Base-by-base conservation (phyloP, 2,888 invertebrate genomes). In the Branchinecta sandiegonensis region DNA sequence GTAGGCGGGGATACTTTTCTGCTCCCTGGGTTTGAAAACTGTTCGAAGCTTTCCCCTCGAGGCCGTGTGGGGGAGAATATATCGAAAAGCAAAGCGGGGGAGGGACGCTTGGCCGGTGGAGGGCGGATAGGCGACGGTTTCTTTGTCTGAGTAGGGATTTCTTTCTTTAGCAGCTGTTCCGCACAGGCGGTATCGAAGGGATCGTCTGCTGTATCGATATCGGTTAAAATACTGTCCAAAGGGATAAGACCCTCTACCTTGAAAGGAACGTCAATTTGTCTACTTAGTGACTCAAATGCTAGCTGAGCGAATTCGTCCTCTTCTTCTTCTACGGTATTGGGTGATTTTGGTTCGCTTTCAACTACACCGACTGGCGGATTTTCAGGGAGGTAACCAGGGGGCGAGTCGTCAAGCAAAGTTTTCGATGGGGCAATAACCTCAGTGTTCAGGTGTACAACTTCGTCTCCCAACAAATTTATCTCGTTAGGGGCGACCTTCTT, bases 251-350 rank as follows among this genome's bases (percentile, higher is more conserved):
- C 63, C 8, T 56, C 63, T 17, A 56, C 23, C 56, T 56, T 10
- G 8, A 10, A 17, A 56, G 63, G 11, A 9, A 56, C 11, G 8
- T 56, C 63, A 10, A 56, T 10, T 56, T 56, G n/a, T 56, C 11
- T 56, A 10, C 23, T 80, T 73, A 88, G 79, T 46, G 89, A 89
- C 78, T 89, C 87, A n/a, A 85, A 83, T 17, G 89, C 89, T 80
- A 89, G 77, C 74, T 84, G 82, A 48, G 87, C 85, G 77, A 90
- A 89, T 78, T 89, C 84, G 73, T 86, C 85, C 66, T 81, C 81
- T 47, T 73, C 73, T 71, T 71, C 72, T 69, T 72, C 71, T 9
- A 68, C 67, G 81, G 76, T 82, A 1, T 80, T 78, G 70, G 69
- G 72, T 70, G 66, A 73, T 47, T 66, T 65, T n/a, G n/a, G 37